Percentiles rank a stretch among this genome's conserved stretches.
Conservation (phyloP, 2,797 vertebrate genomes). For the Sebastes variabilis region DNA sequence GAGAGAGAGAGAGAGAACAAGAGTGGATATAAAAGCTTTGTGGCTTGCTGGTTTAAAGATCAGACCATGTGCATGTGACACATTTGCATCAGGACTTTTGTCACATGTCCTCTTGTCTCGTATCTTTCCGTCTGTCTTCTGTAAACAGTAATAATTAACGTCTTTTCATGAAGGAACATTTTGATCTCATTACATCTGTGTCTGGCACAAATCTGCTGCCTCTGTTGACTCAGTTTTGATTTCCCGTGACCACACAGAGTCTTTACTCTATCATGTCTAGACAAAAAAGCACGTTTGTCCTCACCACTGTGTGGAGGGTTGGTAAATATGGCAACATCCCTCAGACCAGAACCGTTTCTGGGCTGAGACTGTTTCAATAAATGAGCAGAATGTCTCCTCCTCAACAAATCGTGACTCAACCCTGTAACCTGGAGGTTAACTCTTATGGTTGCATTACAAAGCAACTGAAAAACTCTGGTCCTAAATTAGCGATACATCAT, state of each 20-base stretch:
- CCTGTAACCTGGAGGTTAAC: constrained; percentile 21
- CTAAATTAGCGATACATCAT: constrained; percentile 2
- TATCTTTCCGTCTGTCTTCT: constrained; percentile 50
- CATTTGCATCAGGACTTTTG: constrained; percentile 31
- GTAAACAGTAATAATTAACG: constrained; percentile 52
- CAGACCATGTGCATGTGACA: constrained; percentile 24
- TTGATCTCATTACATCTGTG: constrained; percentile 42
- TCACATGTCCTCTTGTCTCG: constrained; percentile 47
- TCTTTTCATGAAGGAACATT: constrained; percentile 40
- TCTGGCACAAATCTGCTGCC: constrained; percentile 49
- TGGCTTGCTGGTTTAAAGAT: constrained; percentile 38
- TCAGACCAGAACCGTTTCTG: constrained; percentile 42
- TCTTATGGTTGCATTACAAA: constrained; percentile 8
- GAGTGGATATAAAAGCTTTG: constrained; percentile 47
- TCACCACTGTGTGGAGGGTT: constrained; percentile 29
- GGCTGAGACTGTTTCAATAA: constrained; percentile 44
- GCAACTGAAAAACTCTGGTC: constrained; percentile 11
- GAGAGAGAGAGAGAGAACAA: not conserved
- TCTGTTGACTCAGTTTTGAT: constrained; percentile 52
- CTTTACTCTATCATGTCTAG: constrained; percentile 49
- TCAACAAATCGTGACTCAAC: constrained; percentile 46
- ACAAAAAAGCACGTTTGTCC: constrained; percentile 34
- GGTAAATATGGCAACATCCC: constrained; percentile 50
- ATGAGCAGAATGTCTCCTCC: constrained; percentile 28
- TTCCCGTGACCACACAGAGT: constrained; percentile 55